Percentiles rank a stretch among this genome's conserved stretches.
These are phyloP conservation scores for Paratilapia polleni DNA, from an alignment of 2,113 vertebrate genomes.

Conservation along the genomic window DNA sequence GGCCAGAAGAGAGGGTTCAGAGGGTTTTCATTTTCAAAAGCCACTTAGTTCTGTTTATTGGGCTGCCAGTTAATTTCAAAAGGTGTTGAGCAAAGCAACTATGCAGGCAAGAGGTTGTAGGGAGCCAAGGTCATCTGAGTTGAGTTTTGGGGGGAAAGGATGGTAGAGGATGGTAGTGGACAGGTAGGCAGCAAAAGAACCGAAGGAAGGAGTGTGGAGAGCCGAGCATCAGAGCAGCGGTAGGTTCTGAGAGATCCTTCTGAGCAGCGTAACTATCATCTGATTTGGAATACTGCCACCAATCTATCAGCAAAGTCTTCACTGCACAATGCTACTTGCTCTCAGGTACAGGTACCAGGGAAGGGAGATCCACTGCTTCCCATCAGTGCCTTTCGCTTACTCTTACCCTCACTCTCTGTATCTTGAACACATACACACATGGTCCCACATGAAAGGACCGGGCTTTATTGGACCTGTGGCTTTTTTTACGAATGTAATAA, in stretches of 20 bases:
- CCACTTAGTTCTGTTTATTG: conserved; percentile 62
- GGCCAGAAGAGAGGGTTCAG: conserved; percentile 22
- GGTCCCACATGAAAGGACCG: conserved; percentile 32
- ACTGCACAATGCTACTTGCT: conserved; percentile 40
- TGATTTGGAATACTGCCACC: conserved; percentile 63
- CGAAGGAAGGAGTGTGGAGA: neutral
- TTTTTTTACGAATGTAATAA: conserved; percentile 62
- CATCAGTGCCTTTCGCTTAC: conserved; percentile 20
- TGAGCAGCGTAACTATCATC: conserved; percentile 53
- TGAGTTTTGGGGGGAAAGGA: neutral
- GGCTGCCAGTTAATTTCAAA: conserved; percentile 63
- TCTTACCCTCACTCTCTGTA: conserved; percentile 4
- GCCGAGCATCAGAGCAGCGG: conserved; percentile 20
- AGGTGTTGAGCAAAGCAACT: conserved; percentile 69
- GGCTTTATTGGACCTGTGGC: conserved; percentile 23
- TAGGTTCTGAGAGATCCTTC: conserved; percentile 2
- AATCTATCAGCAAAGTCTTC: conserved; percentile 41
- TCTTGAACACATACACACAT: conserved; percentile 8
- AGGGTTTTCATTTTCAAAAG: conserved; percentile 52
- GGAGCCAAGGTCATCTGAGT: conserved; percentile 47
- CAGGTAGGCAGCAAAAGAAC: conserved; percentile 16
- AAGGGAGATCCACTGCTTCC: conserved; percentile 28
- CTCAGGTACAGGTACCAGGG: conserved; percentile 1
- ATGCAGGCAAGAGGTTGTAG: conserved; percentile 46
- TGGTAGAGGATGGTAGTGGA: neutral